These are phyloP conservation scores for Lagopus muta DNA, from an alignment of 2,113 vertebrate species.

Conservation along the genomic window DNA sequence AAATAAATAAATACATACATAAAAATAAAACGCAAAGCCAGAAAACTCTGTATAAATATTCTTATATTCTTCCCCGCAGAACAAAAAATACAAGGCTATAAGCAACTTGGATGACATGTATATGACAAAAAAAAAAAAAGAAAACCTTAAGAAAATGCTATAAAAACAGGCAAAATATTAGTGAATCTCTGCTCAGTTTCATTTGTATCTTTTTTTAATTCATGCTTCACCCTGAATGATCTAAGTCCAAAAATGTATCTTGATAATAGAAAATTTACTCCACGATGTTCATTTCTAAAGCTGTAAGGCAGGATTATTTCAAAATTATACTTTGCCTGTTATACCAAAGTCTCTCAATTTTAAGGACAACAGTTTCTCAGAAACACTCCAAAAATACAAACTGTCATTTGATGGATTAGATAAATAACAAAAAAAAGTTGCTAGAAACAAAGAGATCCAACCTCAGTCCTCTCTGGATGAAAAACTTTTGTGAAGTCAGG, in stretches of 20 bases:
- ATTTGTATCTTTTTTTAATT: background rate
- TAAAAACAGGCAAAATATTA: background rate
- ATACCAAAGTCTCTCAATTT: background rate
- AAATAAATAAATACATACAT: background rate
- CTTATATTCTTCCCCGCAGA: background rate
- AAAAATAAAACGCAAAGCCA: background rate
- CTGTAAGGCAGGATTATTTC: background rate
- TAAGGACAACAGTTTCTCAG: background rate
- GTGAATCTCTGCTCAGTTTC: background rate
- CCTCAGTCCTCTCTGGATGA: constrained; percentile 82
- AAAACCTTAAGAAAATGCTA: background rate
- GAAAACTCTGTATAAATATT: background rate
- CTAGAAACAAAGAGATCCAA: constrained; percentile 55
- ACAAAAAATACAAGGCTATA: background rate
- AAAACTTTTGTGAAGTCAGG: constrained; percentile 83
- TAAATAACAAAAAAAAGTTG: background rate
- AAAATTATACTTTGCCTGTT: background rate
- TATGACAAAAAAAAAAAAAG: background rate
- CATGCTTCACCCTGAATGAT: background rate
- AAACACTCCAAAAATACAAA: background rate
- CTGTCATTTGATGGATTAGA: background rate
- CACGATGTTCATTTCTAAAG: background rate
- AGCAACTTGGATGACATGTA: background rate
- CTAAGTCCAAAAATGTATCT: background rate
- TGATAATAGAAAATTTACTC: background rate